Percentiles rank a stretch among this genome's conserved stretches.
Conservation (phyloP, 2,113 vertebrate species). For the Cebidichthys violaceus region DNA sequence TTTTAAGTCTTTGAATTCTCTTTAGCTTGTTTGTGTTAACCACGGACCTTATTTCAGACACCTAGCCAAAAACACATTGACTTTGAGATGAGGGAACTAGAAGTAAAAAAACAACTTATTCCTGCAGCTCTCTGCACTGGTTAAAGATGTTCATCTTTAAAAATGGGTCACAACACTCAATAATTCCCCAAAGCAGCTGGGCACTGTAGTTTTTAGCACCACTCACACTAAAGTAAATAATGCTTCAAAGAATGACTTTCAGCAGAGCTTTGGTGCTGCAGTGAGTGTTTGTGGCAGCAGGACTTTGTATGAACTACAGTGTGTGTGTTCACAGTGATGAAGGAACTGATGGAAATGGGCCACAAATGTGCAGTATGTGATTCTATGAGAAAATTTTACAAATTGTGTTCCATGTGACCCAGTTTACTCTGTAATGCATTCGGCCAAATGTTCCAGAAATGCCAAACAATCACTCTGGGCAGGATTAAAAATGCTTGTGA, state of each 20-base stretch:
- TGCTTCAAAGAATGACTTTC: neutral
- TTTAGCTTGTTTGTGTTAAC: neutral
- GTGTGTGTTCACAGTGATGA: neutral
- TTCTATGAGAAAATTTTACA: neutral
- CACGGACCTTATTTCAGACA: neutral
- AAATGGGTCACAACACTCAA: neutral
- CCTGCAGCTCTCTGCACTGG: neutral
- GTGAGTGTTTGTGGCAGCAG: neutral
- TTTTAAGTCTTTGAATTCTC: no score
- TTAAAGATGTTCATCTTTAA: neutral
- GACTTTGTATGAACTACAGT: neutral
- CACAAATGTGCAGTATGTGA: neutral
- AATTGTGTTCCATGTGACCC: slow-evolving; percentile 14
- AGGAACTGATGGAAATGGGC: neutral
- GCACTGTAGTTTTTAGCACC: neutral
- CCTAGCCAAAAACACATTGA: neutral
- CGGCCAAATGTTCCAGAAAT: neutral
- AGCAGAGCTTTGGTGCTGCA: neutral
- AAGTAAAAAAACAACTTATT: no score
- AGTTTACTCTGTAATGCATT: neutral
- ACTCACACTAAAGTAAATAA: neutral
- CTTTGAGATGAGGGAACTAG: no score
- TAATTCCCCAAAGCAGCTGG: neutral
- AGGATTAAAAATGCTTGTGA: slow-evolving; percentile 33
- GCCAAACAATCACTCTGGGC: neutral